Percentiles rank a stretch among this genome's conserved stretches.
Evolutionary conservation across 2,113 vertebrate genomes (phyloP).

Genomic region (Rhegmatorhina hoffmannsi): DNA sequence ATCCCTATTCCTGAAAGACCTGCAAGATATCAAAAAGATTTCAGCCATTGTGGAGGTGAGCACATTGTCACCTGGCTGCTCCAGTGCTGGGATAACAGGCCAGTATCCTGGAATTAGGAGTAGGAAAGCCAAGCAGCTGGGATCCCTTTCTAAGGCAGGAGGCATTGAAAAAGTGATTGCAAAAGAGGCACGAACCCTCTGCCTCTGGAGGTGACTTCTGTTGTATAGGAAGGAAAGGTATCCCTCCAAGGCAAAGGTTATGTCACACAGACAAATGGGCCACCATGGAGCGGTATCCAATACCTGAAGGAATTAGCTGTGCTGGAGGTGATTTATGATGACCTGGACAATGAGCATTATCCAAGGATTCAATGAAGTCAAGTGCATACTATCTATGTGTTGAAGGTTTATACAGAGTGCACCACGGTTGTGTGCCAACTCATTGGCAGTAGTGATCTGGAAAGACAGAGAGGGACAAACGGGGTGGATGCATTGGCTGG

Average conservation of each 20-base stretch:
- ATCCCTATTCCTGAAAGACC: neutral
- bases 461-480: neutral
- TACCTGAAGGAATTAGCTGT: neutral
- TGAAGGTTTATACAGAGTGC: neutral
- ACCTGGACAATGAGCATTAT: neutral
- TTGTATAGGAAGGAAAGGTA: neutral
- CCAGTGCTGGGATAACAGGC: neutral
- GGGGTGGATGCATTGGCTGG: neutral
- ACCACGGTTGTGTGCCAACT: neutral
- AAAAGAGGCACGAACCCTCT: neutral
- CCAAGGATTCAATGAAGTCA: neutral
- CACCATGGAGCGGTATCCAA: neutral
- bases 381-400: no score
- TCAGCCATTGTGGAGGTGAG: neutral
- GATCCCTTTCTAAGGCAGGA: neutral
- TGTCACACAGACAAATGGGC: neutral
- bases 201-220: neutral
- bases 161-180: neutral
- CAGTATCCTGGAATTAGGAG: neutral
- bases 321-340: neutral
- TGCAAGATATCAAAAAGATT: neutral
- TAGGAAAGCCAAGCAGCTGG: neutral
- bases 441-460: neutral
- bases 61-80: neutral
- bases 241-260: neutral